Conservation (phyloP, 30 jellyfish, hydroid and myxozoan species). For the Aurelia coerulea region DNA sequence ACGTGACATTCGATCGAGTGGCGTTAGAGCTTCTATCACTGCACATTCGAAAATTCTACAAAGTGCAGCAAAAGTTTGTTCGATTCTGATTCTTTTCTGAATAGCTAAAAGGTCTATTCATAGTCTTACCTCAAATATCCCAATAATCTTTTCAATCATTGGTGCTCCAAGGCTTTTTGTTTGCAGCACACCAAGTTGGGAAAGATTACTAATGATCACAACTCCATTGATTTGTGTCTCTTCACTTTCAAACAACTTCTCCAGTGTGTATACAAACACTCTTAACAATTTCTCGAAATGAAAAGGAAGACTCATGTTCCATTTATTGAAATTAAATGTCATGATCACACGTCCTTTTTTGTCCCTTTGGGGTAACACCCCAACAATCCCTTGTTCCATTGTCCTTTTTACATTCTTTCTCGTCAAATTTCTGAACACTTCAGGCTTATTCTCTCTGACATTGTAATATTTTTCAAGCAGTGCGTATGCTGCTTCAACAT, state of each 20-base stretch:
- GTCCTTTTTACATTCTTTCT: constrained; percentile 92
- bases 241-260: constrained; percentile 89
- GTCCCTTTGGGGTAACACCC: constrained; percentile 99
- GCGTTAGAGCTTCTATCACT: too few relatives aligned
- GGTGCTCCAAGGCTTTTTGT: constrained; percentile 93
- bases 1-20: too few relatives aligned
- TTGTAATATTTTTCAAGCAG: constrained; percentile 83
- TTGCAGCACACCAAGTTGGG: constrained; percentile 94
- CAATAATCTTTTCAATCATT: constrained; percentile 84
- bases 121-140: constrained; percentile 81
- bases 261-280: constrained; percentile 97
- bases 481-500: constrained; percentile 93
- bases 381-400: constrained; percentile 96
- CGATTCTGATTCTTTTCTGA: too few relatives aligned
- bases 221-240: constrained; percentile 99
- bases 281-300: constrained; percentile 96
- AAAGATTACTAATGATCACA: constrained; percentile 83
- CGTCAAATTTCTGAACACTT: constrained; percentile 93
- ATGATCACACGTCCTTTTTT: constrained; percentile 91
- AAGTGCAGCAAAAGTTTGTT: too few relatives aligned
- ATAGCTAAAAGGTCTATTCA: too few relatives aligned
- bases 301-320: constrained; percentile 97
- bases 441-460: constrained; percentile 95
- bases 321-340: constrained; percentile 76
- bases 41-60: too few relatives aligned